phyloP scores from a whole-genome alignment of 2,888 invertebrate genomes.

The Andrena dorsata region DNA sequence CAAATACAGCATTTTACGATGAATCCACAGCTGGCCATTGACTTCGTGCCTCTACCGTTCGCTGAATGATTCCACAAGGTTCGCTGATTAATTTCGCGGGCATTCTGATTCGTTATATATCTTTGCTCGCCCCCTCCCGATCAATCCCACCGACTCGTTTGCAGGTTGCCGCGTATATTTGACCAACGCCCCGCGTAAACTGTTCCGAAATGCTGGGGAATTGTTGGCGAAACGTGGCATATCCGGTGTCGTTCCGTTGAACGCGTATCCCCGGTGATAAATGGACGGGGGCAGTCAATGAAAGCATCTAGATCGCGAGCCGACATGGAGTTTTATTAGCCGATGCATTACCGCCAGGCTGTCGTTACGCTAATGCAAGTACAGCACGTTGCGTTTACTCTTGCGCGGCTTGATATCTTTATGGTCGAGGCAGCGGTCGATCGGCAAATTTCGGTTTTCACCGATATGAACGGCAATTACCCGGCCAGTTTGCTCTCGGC shows the following conservation, averaged over 20 bases:
- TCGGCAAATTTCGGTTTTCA: slow-evolving; percentile 41
- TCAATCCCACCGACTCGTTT: not conserved
- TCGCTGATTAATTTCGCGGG: not conserved
- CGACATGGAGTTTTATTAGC: slow-evolving; percentile 33
- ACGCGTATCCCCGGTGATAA: slow-evolving; percentile 5
- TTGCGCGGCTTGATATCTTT: slow-evolving; percentile 29
- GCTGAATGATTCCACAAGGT: no score
- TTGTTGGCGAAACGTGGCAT: not conserved
- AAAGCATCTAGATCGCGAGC: not conserved
- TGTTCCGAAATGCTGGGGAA: not conserved
- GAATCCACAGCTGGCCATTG: not conserved
- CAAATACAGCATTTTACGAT: slow-evolving; percentile 14
- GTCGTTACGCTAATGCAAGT: slow-evolving; percentile 24
- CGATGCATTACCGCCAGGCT: not conserved
- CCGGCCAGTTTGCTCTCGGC: slow-evolving; percentile 17
- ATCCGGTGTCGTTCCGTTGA: not conserved
- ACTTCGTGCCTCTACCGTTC: not conserved
- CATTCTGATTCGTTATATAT: not conserved
- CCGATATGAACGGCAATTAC: slow-evolving; percentile 21
- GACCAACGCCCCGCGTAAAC: not conserved
- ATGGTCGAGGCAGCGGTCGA: slow-evolving; percentile 7
- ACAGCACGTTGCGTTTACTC: slow-evolving; percentile 32
- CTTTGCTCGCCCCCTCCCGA: not conserved
- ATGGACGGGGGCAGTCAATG: not conserved
- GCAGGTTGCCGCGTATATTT: not conserved